phyloP scores from a whole-genome alignment of 2,113 vertebrate species.

The Strix aluco region DNA sequence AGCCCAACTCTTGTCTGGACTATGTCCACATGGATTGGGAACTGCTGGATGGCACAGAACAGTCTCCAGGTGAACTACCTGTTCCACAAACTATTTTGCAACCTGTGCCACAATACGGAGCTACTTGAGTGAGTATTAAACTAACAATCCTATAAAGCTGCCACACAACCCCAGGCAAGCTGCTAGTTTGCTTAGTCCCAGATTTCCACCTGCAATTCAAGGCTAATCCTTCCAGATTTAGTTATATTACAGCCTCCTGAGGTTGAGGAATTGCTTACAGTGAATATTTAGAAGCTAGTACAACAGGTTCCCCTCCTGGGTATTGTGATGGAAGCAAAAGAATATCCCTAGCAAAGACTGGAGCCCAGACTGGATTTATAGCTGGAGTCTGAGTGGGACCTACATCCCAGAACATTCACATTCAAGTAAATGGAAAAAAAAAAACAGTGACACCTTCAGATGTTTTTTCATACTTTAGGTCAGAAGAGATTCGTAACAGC shows the following conservation, averaged over 20 bases:
- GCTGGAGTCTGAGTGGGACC: too few relatives aligned
- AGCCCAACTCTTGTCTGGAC: too few relatives aligned
- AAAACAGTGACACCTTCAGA: neutral
- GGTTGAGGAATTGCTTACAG: neutral
- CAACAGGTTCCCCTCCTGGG: neutral
- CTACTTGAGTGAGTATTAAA: too few relatives aligned
- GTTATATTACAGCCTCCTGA: neutral
- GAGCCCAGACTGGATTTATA: too few relatives aligned
- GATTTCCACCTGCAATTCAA: neutral
- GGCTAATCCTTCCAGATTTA: neutral
- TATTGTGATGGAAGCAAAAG: neutral
- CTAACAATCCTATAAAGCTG: too few relatives aligned
- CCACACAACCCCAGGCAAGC: neutral
- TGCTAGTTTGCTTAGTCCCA: neutral
- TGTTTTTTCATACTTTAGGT: neutral
- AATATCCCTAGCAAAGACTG: neutral
- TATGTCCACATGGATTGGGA: too few relatives aligned
- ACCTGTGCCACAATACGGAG: too few relatives aligned
- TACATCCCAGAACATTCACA: too few relatives aligned
- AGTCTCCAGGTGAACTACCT: too few relatives aligned
- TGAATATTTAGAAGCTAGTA: neutral
- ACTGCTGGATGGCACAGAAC: too few relatives aligned
- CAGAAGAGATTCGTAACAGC: neutral
- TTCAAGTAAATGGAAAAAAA: too few relatives aligned
- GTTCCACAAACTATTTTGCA: too few relatives aligned